Evolutionary conservation across 2,797 vertebrate species (phyloP).

Genomic region (Salmo trutta): DNA sequence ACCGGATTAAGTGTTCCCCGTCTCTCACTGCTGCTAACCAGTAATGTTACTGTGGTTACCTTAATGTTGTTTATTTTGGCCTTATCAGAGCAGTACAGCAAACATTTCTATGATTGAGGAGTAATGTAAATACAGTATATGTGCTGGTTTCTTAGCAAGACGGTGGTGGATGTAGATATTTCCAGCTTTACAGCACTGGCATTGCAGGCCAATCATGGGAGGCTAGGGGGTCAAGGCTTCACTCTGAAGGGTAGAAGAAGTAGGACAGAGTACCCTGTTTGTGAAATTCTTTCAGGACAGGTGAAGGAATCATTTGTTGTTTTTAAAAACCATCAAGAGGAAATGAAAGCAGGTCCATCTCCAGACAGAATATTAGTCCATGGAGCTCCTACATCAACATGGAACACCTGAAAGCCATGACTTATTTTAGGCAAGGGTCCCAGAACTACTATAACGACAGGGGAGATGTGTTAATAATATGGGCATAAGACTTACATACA

Average conservation of each 20-base stretch:
- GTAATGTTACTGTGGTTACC: conserved; percentile 1
- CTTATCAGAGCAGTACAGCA: conserved; percentile 1
- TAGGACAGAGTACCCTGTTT: not conserved
- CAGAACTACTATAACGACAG: not conserved
- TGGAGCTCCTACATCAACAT: not conserved
- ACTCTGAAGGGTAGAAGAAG: not conserved
- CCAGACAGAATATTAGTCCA: conserved; percentile 8
- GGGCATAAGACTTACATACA: not conserved
- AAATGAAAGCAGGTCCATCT: conserved; percentile 2
- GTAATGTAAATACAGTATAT: not conserved
- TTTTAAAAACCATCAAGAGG: conserved; percentile 7
- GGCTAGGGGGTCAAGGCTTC: not conserved
- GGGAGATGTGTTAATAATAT: not conserved
- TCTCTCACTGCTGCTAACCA: conserved; percentile 2
- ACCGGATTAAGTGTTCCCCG: conserved; percentile 16
- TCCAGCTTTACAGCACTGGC: conserved; percentile 4
- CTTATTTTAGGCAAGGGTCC: conserved; percentile 5
- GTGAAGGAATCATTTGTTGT: conserved; percentile 4
- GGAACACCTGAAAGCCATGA: not conserved
- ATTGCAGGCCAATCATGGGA: not conserved
- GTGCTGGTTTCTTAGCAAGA: conserved; percentile 1
- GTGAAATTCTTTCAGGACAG: conserved; percentile 4
- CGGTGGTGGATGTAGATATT: not conserved
- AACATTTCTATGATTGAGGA: not conserved
- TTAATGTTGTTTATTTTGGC: conserved; percentile 25